Evolutionary conservation across 2,888 invertebrate species (phyloP).

Genomic region (Miltochrista miniata): DNA sequence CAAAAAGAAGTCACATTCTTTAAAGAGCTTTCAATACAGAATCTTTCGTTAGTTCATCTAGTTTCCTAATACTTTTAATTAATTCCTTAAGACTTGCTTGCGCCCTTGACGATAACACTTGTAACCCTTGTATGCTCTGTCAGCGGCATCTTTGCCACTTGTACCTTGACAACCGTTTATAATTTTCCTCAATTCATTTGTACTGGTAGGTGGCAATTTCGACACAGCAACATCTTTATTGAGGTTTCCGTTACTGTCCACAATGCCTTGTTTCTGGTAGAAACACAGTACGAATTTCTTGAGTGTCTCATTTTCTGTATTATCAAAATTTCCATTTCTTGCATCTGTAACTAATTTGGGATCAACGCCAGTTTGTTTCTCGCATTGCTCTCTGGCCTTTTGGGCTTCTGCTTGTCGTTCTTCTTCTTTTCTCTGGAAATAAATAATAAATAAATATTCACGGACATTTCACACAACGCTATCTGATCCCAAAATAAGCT

Average conservation of each 20-base stretch:
- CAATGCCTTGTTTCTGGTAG: constrained; percentile 68
- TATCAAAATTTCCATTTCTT: constrained; percentile 67
- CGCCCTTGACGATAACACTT: constrained; percentile 71
- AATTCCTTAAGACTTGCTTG: no score
- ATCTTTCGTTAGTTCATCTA: no score
- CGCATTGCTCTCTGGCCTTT: constrained; percentile 64
- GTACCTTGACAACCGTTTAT: constrained; percentile 67
- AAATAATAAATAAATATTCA: no score
- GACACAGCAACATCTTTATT: constrained; percentile 67
- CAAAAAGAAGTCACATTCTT: no score
- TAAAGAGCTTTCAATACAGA: no score
- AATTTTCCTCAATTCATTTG: constrained; percentile 59
- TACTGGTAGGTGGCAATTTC: constrained; percentile 66
- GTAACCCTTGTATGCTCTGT: constrained; percentile 67
- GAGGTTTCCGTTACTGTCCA: constrained; percentile 60
- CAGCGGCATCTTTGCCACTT: constrained; percentile 62
- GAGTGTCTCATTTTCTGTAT: constrained; percentile 64
- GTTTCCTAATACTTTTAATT: no score
- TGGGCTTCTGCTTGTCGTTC: constrained; percentile 52
- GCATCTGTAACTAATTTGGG: constrained; percentile 60
- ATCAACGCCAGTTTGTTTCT: constrained; percentile 62
- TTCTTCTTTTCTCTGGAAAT: no score
- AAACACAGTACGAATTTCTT: constrained; percentile 76
- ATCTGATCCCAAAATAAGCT: no score
- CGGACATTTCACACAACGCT: no score